Evolutionary conservation across 1,140 invertebrate species (phyloP).

Genomic region (Tetramorium alpestre): DNA sequence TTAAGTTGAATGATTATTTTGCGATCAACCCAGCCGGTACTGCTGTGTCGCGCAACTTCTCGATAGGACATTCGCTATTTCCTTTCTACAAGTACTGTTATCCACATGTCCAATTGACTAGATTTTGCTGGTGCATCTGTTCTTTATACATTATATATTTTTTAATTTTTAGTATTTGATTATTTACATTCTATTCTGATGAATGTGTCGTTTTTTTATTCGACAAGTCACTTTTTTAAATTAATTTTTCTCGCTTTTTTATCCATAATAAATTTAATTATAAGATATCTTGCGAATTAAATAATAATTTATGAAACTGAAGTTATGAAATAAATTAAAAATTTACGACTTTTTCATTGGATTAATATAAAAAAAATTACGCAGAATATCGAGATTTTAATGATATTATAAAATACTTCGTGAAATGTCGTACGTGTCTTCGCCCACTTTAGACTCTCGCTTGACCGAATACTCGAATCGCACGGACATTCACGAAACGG

Average conservation of each 20-base stretch:
- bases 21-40: conserved; percentile 9
- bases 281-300: not conserved
- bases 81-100: conserved; percentile 42
- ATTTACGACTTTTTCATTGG: not conserved
- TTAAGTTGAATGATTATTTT: conserved; percentile 55
- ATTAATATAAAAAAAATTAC: not conserved
- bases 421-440: conserved; percentile 5
- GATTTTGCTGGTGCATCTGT: not conserved
- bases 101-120: not conserved
- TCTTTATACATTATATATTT: not conserved
- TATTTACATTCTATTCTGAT: not conserved
- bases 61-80: conserved; percentile 44
- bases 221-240: not conserved
- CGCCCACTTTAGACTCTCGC: conserved; percentile 57
- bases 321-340: not conserved
- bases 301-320: not conserved
- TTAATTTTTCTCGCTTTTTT: not conserved
- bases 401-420: conserved; percentile 31
- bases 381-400: not conserved
- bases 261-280: not conserved
- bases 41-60: conserved; percentile 65
- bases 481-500: conserved; percentile 73
- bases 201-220: not conserved
- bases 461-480: conserved; percentile 72
- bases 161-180: not conserved